phyloP scores from a whole-genome alignment of 2,113 vertebrate genomes.

The Varanus salvator region DNA sequence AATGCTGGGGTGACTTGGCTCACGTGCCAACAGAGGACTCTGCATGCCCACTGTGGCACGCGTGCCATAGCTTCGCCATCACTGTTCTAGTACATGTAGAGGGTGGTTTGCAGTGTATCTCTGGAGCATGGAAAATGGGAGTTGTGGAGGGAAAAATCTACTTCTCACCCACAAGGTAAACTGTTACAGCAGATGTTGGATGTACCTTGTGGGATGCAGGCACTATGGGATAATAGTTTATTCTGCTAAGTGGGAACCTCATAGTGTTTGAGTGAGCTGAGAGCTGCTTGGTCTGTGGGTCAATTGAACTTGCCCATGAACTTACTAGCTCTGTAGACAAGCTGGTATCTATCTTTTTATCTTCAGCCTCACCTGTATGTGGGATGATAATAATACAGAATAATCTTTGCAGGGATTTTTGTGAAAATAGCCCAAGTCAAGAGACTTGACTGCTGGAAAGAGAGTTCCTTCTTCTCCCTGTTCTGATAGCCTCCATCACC shows the following conservation, averaged over 20 bases:
- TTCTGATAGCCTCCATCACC: neutral
- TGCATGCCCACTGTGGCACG: too few species aligned
- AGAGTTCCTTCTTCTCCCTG: neutral
- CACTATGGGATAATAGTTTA: neutral
- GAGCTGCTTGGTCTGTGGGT: neutral
- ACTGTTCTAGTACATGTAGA: too few species aligned
- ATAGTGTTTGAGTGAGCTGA: neutral
- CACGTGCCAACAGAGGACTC: too few species aligned
- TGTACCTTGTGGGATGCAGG: too few species aligned
- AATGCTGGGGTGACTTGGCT: too few species aligned
- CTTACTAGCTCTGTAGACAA: neutral
- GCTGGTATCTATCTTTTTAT: neutral
- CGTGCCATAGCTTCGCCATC: too few species aligned
- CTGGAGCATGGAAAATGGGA: neutral
- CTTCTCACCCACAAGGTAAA: neutral
- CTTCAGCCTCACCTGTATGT: neutral
- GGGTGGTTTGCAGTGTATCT: neutral
- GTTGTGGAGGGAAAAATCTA: too few species aligned
- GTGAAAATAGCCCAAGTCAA: neutral
- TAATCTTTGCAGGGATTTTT: neutral
- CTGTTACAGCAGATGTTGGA: neutral
- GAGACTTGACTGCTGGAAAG: neutral
- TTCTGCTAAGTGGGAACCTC: neutral
- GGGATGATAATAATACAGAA: neutral
- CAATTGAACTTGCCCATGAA: neutral